Evolutionary conservation across 37 sponge, comb jelly and placozoan species (phyloP).

Genomic region (Cladorhizidae sp.): DNA sequence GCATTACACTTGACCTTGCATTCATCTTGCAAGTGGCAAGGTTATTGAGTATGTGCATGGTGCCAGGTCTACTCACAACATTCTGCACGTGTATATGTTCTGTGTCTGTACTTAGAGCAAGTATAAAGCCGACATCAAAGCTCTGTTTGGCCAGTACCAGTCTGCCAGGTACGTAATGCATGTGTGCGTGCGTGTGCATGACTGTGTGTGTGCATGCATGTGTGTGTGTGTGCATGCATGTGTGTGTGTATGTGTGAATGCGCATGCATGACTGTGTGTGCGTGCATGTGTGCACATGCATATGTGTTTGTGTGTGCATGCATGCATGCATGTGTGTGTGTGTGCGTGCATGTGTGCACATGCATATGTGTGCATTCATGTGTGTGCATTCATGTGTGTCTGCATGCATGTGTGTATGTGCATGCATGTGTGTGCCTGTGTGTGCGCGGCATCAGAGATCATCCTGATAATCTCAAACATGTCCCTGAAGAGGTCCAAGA

Average conservation of each 20-base stretch:
- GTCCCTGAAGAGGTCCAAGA: constrained; percentile 47
- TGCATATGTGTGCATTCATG: too few relatives aligned
- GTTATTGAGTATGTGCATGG: too few relatives aligned
- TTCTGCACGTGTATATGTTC: neutral
- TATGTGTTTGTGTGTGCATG: neutral
- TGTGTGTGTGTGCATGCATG: neutral
- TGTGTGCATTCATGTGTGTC: too few relatives aligned
- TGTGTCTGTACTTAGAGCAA: constrained; percentile 40
- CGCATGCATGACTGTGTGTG: neutral
- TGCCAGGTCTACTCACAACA: too few relatives aligned
- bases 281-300: neutral
- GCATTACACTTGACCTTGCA: too few relatives aligned
- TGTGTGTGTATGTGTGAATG: constrained; percentile 9
- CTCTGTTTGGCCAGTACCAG: constrained; percentile 63
- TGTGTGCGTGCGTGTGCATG: neutral
- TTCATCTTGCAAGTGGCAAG: too few relatives aligned
- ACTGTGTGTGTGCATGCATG: neutral
- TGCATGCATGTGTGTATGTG: too few relatives aligned
- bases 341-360: too few relatives aligned
- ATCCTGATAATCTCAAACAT: too few relatives aligned
- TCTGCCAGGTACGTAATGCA: constrained; percentile 50
- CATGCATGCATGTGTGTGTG: neutral
- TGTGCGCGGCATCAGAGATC: too few relatives aligned
- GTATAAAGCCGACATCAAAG: constrained; percentile 79
- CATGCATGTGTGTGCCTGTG: too few relatives aligned